Conservation (phyloP, 2,113 vertebrate species). For the Corynorhinus townsendii region DNA sequence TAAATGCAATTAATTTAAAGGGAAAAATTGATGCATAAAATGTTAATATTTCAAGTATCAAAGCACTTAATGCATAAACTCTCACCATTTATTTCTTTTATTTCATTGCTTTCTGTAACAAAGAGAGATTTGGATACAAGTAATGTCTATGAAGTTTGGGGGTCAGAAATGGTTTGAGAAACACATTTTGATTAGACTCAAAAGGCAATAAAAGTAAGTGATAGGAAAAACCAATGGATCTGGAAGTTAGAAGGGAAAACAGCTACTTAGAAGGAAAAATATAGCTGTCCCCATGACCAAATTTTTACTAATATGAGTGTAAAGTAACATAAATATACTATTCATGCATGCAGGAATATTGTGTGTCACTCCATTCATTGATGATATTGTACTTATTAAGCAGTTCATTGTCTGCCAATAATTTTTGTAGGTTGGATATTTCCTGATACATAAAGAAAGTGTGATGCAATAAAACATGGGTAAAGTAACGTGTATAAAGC, state of each 20-base stretch:
- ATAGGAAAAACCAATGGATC: background rate
- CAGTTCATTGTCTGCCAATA: background rate
- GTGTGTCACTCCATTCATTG: background rate
- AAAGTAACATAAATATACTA: background rate
- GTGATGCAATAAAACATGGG: background rate
- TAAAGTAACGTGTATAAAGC: background rate
- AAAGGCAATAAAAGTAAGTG: background rate
- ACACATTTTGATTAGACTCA: background rate
- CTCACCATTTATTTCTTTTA: slow-evolving; percentile 4
- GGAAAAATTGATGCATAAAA: background rate
- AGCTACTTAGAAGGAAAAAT: background rate
- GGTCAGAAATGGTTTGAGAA: slow-evolving; percentile 33
- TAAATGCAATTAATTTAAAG: slow-evolving; percentile 14
- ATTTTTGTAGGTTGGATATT: background rate
- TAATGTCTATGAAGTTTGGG: background rate
- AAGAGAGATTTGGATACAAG: background rate
- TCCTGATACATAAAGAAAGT: background rate
- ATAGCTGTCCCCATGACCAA: background rate
- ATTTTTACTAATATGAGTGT: background rate
- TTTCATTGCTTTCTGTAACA: background rate
- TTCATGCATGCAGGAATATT: background rate
- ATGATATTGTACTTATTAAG: background rate
- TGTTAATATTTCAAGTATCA: slow-evolving; percentile 7
- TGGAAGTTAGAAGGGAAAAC: slow-evolving; percentile 10
- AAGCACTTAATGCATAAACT: background rate